These are phyloP conservation scores for Dicrostonyx torquatus DNA, from an alignment of 2,797 vertebrate genomes.

Conservation along the genomic window DNA sequence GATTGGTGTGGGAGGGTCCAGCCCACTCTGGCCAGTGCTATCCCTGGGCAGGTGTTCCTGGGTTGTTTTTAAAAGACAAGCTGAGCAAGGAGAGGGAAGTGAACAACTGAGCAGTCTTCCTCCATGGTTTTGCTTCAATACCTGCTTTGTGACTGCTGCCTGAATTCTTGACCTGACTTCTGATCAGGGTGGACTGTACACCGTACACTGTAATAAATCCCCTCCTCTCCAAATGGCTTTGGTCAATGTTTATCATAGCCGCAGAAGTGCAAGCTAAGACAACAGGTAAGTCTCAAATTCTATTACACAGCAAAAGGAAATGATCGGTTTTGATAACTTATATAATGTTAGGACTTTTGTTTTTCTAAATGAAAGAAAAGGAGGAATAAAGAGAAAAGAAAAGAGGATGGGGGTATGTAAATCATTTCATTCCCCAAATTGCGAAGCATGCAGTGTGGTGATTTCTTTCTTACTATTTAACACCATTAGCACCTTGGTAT, in stretches of 20 bases:
- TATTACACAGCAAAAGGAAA: not conserved
- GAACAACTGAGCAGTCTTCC: not conserved
- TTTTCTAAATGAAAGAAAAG: not conserved
- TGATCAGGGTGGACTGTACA: too few relatives aligned
- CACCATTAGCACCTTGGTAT: not conserved
- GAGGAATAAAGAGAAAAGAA: rapidly evolving
- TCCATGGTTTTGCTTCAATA: not conserved
- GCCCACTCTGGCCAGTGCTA: not conserved
- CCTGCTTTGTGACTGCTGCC: not conserved
- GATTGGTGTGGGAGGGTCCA: not conserved
- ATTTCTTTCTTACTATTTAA: constrained; percentile 34
- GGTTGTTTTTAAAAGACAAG: not conserved
- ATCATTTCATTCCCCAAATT: not conserved
- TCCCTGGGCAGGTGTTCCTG: not conserved
- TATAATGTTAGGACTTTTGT: not conserved
- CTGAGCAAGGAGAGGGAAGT: not conserved
- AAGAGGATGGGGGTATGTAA: too few relatives aligned
- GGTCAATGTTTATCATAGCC: not conserved
- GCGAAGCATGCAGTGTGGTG: not conserved
- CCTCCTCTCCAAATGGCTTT: too few relatives aligned
- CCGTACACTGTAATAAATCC: not conserved
- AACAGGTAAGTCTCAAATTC: not conserved
- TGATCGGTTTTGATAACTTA: not conserved
- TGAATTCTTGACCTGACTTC: not conserved
- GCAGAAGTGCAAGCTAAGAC: not conserved